Conservation (phyloP, 2,888 invertebrate species). For the Oscheius sp. region DNA sequence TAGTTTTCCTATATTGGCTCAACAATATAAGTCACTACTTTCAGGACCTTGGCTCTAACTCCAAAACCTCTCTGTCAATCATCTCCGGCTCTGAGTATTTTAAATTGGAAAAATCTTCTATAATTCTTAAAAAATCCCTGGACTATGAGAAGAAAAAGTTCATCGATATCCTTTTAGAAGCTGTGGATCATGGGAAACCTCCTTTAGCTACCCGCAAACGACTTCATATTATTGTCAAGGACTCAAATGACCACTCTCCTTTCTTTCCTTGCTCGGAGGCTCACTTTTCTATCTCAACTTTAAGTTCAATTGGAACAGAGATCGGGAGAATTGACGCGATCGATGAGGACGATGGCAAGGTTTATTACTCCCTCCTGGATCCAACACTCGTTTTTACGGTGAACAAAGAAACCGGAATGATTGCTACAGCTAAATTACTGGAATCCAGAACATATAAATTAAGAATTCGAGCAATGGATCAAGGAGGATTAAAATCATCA, state of each 20-base stretch:
- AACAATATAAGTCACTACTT: background rate
- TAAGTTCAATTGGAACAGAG: constrained; percentile 4
- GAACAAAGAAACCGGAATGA: background rate
- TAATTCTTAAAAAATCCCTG: background rate
- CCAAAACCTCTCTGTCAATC: background rate
- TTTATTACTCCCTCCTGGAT: constrained; percentile 15
- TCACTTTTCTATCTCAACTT: constrained; percentile 7
- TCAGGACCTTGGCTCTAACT: constrained; percentile 19
- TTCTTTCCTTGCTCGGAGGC: constrained; percentile 13
- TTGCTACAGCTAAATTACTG: background rate
- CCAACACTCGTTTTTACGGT: constrained; percentile 5
- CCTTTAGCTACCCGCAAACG: background rate
- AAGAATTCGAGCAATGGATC: background rate
- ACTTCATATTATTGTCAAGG: background rate
- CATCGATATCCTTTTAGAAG: background rate
- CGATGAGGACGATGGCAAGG: background rate
- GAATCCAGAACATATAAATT: constrained; percentile 8
- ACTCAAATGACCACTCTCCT: constrained; percentile 16
- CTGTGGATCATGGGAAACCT: constrained; percentile 6
- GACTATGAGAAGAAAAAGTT: constrained; percentile 1
- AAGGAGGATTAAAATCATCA: constrained; percentile 12
- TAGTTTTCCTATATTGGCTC: background rate
- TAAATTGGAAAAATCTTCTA: background rate
- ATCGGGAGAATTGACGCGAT: constrained; percentile 2
- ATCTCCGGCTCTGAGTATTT: background rate